A percentile compares a stretch with the other conserved stretches of the same genome.
These are phyloP conservation scores for Fragariocoptes setiger DNA, from an alignment of 1,140 invertebrate genomes.

Conservation along the genomic window DNA sequence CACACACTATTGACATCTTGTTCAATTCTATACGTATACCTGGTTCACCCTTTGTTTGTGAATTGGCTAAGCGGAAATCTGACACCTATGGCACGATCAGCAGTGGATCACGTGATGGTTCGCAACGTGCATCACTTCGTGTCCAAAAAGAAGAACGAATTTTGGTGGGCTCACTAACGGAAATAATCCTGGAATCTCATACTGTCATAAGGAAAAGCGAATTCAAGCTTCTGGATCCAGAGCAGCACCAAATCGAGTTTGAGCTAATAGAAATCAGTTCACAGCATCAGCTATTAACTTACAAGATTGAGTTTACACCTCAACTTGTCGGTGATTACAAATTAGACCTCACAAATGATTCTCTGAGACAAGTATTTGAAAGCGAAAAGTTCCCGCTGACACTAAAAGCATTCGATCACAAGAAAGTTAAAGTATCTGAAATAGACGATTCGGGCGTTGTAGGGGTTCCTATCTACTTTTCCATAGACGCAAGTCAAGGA, in stretches of 20 bases:
- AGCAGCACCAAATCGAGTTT: constrained; percentile 10
- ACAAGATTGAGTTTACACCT: constrained; percentile 43
- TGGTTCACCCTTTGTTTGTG: too few relatives aligned
- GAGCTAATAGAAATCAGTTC: constrained; percentile 9
- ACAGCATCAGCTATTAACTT: constrained; percentile 16
- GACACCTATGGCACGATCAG: too few relatives aligned
- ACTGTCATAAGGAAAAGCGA: too few relatives aligned
- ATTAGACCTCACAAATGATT: constrained; percentile 43
- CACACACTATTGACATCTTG: constrained; percentile 63
- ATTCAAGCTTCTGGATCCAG: constrained; percentile 9
- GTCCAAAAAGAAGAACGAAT: too few relatives aligned
- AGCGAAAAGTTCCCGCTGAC: constrained; percentile 33
- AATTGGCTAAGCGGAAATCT: too few relatives aligned
- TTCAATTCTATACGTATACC: constrained; percentile 88
- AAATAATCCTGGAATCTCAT: too few relatives aligned
- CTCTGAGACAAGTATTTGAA: too few relatives aligned
- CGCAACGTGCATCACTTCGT: too few relatives aligned
- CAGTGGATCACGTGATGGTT: too few relatives aligned
- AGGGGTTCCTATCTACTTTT: constrained; percentile 66
- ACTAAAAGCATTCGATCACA: constrained; percentile 74
- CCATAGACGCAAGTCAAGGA: constrained; percentile 27
- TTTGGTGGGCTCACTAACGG: too few relatives aligned
- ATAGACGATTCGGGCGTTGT: constrained; percentile 56
- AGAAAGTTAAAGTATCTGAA: constrained; percentile 58
- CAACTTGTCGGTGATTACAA: constrained; percentile 70